Conservation (phyloP, 2,888 invertebrate genomes). For the Drosophila ustulata region DNA sequence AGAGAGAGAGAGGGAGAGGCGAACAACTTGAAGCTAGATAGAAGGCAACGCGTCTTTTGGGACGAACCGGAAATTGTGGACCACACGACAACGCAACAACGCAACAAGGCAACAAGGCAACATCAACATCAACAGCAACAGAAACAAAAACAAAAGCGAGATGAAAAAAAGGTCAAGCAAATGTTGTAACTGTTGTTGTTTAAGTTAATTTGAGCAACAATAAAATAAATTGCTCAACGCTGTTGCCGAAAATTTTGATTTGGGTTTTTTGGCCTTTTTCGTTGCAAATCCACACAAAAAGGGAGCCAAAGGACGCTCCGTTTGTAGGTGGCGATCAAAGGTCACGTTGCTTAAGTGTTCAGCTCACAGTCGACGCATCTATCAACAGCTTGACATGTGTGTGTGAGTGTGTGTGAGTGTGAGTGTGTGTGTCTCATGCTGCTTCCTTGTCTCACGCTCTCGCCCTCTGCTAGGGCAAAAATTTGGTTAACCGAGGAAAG, state of each 20-base stretch:
- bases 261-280: slow-evolving; percentile 37
- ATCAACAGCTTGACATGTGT: slow-evolving; percentile 33
- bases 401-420: slow-evolving; percentile 14
- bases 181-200: slow-evolving; percentile 46
- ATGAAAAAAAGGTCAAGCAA: slow-evolving; percentile 42
- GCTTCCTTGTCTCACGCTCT: neutral
- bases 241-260: slow-evolving; percentile 55
- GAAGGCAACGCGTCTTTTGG: slow-evolving; percentile 11
- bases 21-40: slow-evolving; percentile 11
- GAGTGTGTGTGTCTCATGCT: slow-evolving; percentile 12
- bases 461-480: slow-evolving; percentile 6
- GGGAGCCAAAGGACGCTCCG: slow-evolving; percentile 1
- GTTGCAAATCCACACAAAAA: slow-evolving; percentile 3
- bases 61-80: slow-evolving; percentile 36
- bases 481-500: slow-evolving; percentile 22
- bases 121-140: slow-evolving; percentile 11
- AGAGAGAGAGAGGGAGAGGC: neutral
- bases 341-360: slow-evolving; percentile 51
- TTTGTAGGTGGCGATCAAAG: slow-evolving; percentile 41
- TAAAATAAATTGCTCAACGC: slow-evolving; percentile 60
- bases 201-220: slow-evolving; percentile 59
- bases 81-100: slow-evolving; percentile 30
- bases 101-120: slow-evolving; percentile 7
- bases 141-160: slow-evolving; percentile 8
- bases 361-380: slow-evolving; percentile 46